Percentiles rank a stretch among this genome's conserved stretches.
These are phyloP conservation scores for Heliconius congener DNA, from an alignment of 1,140 invertebrate genomes.

Conservation along the genomic window DNA sequence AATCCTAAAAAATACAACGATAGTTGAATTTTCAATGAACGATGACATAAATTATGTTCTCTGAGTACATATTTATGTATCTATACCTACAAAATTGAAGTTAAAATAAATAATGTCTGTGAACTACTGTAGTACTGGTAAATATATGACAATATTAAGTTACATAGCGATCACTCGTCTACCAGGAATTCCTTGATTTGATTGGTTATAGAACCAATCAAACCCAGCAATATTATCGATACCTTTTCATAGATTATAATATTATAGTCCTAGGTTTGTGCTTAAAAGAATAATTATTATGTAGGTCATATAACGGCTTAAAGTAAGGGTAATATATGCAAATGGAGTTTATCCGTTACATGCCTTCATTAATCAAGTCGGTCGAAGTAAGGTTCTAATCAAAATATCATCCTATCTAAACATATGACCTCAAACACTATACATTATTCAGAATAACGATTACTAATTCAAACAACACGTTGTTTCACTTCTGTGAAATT, in stretches of 20 bases:
- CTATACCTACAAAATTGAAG: too few species aligned
- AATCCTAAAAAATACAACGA: too few species aligned
- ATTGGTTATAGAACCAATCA: too few species aligned
- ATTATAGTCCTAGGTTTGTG: background rate
- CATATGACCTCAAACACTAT: conserved; percentile 55
- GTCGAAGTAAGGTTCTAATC: conserved; percentile 52
- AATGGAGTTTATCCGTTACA: conserved; percentile 25
- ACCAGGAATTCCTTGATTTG: background rate
- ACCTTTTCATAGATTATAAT: background rate
- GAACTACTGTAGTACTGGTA: too few species aligned
- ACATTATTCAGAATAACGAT: conserved; percentile 62
- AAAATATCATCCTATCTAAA: conserved; percentile 68
- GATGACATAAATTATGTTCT: too few species aligned
- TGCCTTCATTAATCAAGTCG: conserved; percentile 32
- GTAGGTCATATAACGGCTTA: background rate
- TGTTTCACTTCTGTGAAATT: conserved; percentile 40
- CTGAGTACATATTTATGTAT: too few species aligned
- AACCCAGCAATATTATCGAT: background rate
- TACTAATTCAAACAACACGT: conserved; percentile 51
- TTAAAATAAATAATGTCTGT: too few species aligned
- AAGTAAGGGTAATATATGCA: conserved; percentile 11
- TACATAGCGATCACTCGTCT: background rate
- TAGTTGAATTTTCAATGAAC: too few species aligned
- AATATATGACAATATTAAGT: too few species aligned
- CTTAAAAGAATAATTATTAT: background rate